These are phyloP conservation scores for Drosophila asahinai DNA, from an alignment of 1,140 invertebrate genomes.

Conservation along the genomic window DNA sequence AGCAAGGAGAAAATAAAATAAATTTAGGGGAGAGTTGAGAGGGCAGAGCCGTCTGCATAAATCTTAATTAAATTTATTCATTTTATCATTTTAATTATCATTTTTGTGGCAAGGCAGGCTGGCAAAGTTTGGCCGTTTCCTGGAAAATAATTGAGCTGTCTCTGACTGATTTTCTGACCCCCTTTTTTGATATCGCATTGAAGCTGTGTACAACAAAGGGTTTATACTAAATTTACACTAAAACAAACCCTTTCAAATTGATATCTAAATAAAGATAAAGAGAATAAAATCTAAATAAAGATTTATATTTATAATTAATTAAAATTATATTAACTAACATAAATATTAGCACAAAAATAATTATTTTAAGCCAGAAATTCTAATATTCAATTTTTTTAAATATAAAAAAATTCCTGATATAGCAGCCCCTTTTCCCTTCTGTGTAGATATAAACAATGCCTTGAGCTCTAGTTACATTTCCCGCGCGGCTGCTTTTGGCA, in stretches of 20 bases:
- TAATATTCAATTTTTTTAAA: too few relatives aligned
- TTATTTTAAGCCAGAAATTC: too few relatives aligned
- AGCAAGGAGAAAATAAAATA: neutral
- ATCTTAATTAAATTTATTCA: neutral
- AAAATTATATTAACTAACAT: too few relatives aligned
- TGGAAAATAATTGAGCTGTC: constrained; percentile 12
- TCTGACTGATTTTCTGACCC: constrained; percentile 6
- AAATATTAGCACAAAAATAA: too few relatives aligned
- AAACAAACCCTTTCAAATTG: neutral
- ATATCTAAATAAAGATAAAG: neutral
- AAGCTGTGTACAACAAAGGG: constrained; percentile 5
- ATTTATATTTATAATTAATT: neutral
- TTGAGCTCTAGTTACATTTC: constrained; percentile 52
- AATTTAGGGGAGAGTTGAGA: too few relatives aligned
- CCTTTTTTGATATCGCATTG: neutral
- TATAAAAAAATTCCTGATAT: neutral
- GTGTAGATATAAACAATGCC: constrained; percentile 54
- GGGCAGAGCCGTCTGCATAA: too few relatives aligned
- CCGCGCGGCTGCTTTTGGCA: constrained; percentile 48
- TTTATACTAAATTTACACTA: neutral
- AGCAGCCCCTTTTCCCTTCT: neutral
- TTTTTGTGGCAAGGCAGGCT: neutral
- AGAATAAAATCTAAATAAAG: fast-evolving
- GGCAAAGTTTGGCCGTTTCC: neutral
- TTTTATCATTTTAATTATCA: constrained; percentile 18